These are phyloP conservation scores for Enoplosus armatus DNA, from an alignment of 2,797 vertebrate genomes.

Conservation along the genomic window DNA sequence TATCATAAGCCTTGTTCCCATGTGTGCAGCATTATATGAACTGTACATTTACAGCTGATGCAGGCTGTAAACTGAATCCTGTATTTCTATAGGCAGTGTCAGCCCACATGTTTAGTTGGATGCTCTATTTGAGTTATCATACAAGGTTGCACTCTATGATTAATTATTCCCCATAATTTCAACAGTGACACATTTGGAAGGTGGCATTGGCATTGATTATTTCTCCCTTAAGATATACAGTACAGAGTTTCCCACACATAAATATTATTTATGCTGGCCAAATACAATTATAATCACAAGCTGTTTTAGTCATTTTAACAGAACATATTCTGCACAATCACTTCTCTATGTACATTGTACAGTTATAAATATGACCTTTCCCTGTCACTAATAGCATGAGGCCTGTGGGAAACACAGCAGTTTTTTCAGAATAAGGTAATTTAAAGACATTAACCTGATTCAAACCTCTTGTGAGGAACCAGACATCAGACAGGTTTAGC, in stretches of 20 bases:
- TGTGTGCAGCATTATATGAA: constrained; percentile 53
- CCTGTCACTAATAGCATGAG: neutral
- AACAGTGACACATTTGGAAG: constrained; percentile 37
- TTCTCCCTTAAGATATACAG: constrained; percentile 28
- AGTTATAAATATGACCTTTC: constrained; percentile 19
- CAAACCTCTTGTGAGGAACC: constrained; percentile 31
- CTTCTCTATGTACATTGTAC: constrained; percentile 38
- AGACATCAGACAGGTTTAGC: constrained; percentile 29
- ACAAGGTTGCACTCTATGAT: constrained; percentile 39
- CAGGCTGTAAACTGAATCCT: constrained; percentile 65
- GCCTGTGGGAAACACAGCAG: neutral
- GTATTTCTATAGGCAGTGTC: constrained; percentile 69
- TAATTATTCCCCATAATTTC: constrained; percentile 29
- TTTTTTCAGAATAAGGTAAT: constrained; percentile 19
- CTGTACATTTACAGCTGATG: constrained; percentile 56
- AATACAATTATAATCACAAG: constrained; percentile 37
- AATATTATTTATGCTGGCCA: constrained; percentile 37
- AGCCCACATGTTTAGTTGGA: constrained; percentile 54
- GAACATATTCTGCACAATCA: constrained; percentile 25
- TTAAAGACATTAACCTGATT: constrained; percentile 31
- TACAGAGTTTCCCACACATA: constrained; percentile 28
- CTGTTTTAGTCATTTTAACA: constrained; percentile 13
- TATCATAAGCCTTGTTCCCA: constrained; percentile 57
- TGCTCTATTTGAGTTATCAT: constrained; percentile 51
- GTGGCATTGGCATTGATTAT: constrained; percentile 54